Percentiles rank a stretch among this genome's conserved stretches.
These are phyloP conservation scores for Elanus axillaris DNA, from an alignment of 2,113 vertebrate species.

Conservation along the genomic window DNA sequence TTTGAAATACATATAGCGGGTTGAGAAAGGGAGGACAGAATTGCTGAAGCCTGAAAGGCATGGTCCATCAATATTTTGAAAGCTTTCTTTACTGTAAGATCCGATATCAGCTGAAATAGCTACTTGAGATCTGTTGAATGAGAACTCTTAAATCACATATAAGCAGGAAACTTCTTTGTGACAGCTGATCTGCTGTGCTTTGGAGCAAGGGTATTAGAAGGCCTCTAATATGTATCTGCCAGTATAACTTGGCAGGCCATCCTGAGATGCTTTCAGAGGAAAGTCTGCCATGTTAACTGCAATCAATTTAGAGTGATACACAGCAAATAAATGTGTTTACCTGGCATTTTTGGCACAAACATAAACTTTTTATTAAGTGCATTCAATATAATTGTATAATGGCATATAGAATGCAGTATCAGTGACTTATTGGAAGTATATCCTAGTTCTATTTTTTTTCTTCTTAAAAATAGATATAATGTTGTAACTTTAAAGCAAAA, in stretches of 20 bases:
- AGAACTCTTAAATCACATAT: neutral
- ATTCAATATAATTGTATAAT: slow-evolving; percentile 5
- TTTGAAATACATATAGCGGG: neutral
- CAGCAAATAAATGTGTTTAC: neutral
- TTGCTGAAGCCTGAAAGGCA: neutral
- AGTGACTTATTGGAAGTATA: neutral
- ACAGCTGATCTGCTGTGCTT: neutral
- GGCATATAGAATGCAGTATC: neutral
- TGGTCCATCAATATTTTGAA: neutral
- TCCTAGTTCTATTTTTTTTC: neutral
- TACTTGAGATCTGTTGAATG: neutral
- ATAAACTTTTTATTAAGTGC: slow-evolving; percentile 1
- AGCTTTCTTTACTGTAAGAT: neutral
- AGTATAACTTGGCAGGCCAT: neutral
- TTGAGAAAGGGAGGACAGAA: neutral
- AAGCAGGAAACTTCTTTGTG: neutral
- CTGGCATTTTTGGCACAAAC: neutral
- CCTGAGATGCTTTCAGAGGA: neutral
- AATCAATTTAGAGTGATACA: neutral
- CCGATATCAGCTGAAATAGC: neutral
- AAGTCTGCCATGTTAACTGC: neutral
- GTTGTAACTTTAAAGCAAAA: neutral
- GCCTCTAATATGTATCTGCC: neutral
- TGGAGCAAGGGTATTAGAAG: neutral
- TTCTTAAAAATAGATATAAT: neutral